A percentile compares a stretch with the other conserved stretches of the same genome.
phyloP scores from a whole-genome alignment of 2,797 vertebrate genomes.

The Menidia menidia region DNA sequence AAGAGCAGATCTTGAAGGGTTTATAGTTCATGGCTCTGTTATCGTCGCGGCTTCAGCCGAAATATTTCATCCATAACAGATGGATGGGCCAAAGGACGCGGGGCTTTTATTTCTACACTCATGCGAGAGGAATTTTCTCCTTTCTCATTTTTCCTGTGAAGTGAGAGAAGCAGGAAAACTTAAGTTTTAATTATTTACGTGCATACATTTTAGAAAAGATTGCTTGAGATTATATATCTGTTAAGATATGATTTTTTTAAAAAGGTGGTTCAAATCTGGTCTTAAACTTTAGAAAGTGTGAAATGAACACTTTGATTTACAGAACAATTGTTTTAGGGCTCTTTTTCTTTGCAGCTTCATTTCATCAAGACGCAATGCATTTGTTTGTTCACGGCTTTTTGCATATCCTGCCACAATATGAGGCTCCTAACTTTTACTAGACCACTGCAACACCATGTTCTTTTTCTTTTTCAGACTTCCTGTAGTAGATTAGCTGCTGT shows the following conservation, averaged over 20 bases:
- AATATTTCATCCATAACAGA: slow-evolving; percentile 34
- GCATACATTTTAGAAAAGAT: background rate
- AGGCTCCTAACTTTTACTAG: background rate
- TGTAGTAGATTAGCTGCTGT: background rate
- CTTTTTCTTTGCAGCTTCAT: background rate
- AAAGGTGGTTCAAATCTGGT: background rate
- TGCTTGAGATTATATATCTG: background rate
- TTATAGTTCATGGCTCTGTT: slow-evolving; percentile 44
- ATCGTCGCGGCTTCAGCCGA: slow-evolving; percentile 24
- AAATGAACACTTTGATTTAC: too few species aligned
- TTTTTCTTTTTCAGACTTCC: background rate
- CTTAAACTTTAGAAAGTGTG: too few species aligned
- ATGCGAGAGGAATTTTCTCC: slow-evolving; percentile 2
- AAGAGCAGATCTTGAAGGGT: slow-evolving; percentile 28
- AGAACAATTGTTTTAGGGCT: too few species aligned
- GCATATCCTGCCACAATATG: background rate
- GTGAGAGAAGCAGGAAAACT: background rate
- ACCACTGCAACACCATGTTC: background rate
- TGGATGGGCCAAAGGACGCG: slow-evolving; percentile 4
- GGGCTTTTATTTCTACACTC: slow-evolving; percentile 9
- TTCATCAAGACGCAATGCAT: background rate
- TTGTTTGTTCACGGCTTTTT: background rate
- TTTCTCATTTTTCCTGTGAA: slow-evolving; percentile 14
- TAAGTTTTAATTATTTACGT: background rate
- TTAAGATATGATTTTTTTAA: background rate